Conservation (phyloP, 2,113 vertebrate genomes). For the Gopherus evgoodei region DNA sequence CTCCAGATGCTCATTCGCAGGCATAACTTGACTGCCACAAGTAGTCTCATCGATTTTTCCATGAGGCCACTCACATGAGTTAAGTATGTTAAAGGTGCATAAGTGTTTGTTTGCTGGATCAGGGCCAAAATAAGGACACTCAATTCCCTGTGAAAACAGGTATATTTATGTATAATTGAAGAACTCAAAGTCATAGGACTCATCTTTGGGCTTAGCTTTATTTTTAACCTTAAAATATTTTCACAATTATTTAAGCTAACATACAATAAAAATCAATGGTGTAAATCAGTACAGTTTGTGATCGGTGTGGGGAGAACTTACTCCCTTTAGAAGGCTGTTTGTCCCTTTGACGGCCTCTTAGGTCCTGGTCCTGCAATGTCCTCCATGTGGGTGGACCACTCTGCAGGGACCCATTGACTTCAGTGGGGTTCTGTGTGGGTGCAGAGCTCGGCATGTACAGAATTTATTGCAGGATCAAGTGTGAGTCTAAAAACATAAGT, state of each 20-base stretch:
- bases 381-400: not conserved
- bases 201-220: not conserved
- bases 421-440: not conserved
- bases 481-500: not conserved
- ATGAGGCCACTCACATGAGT: not conserved
- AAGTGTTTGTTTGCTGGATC: not conserved
- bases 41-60: not conserved
- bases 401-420: not conserved
- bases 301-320: not conserved
- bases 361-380: not conserved
- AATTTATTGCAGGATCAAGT: not conserved
- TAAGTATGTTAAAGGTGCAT: not conserved
- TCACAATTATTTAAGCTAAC: not conserved
- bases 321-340: not conserved
- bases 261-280: rapidly evolving
- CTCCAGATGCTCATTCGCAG: not conserved
- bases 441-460: not conserved
- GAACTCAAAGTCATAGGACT: rapidly evolving
- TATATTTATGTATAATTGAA: not conserved
- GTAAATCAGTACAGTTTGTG: not conserved
- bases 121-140: not conserved
- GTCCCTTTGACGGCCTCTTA: not conserved
- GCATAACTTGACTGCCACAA: not conserved
- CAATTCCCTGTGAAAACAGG: not conserved
- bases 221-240: not conserved